Conservation (phyloP, 1,140 invertebrate genomes). For the Acromyrmex charruanus region DNA sequence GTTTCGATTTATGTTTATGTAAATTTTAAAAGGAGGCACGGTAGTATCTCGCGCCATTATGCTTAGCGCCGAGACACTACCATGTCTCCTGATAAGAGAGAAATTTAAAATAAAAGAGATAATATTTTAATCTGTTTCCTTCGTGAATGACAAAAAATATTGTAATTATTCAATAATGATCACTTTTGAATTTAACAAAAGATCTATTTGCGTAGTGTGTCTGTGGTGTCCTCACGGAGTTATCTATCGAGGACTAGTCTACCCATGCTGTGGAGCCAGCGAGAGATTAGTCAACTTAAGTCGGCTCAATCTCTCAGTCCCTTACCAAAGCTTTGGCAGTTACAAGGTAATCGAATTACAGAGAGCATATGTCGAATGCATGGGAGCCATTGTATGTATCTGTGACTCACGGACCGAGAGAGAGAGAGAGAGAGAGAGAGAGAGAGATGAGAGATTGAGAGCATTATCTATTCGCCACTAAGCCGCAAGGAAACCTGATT, state of each 20-base stretch:
- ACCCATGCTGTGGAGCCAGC: neutral
- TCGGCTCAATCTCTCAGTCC: constrained; percentile 52
- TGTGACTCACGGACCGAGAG: constrained; percentile 47
- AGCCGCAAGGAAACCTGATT: constrained; percentile 29
- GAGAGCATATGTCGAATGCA: constrained; percentile 63
- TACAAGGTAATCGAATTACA: constrained; percentile 62
- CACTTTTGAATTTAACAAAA: neutral
- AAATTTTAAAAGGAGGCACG: neutral
- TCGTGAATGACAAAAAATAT: neutral
- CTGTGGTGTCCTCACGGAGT: constrained; percentile 4
- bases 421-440: constrained; percentile 21
- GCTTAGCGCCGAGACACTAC: no score
- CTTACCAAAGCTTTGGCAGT: constrained; percentile 52
- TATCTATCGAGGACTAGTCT: constrained; percentile 27
- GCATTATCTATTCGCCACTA: constrained; percentile 38
- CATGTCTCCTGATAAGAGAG: no score
- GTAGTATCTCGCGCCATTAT: no score
- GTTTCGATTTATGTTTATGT: neutral
- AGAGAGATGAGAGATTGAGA: constrained; percentile 41
- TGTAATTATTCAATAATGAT: neutral
- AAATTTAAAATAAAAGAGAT: neutral
- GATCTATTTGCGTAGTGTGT: neutral
- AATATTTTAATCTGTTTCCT: neutral
- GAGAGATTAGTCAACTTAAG: constrained; percentile 63
- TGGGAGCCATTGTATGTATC: constrained; percentile 53